phyloP scores from a whole-genome alignment of 2,113 vertebrate species.

The Delphinus delphis region DNA sequence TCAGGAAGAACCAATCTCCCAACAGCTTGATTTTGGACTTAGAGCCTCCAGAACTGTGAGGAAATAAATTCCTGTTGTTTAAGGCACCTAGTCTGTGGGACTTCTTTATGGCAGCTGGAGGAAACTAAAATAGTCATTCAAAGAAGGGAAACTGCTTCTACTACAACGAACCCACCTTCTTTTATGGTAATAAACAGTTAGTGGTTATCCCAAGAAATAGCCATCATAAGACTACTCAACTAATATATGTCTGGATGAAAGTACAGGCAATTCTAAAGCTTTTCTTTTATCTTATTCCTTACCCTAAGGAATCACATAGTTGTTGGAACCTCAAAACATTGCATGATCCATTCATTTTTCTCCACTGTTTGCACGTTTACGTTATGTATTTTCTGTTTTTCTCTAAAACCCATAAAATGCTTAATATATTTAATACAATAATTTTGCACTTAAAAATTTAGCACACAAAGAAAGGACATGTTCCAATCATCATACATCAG shows the following conservation, averaged over 20 bases:
- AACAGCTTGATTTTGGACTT: neutral
- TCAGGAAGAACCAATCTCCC: neutral
- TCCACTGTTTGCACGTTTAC: neutral
- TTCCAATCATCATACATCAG: neutral
- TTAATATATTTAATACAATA: neutral
- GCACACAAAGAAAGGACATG: neutral
- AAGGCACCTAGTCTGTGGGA: neutral
- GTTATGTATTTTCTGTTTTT: neutral
- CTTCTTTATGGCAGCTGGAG: neutral
- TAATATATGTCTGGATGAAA: neutral
- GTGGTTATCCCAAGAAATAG: neutral
- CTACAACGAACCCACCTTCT: neutral
- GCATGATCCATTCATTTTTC: neutral
- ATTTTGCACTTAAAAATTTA: neutral
- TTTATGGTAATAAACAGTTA: neutral
- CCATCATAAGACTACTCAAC: neutral
- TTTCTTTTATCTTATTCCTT: neutral
- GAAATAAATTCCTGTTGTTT: neutral
- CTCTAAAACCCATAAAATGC: neutral
- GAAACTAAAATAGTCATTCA: neutral
- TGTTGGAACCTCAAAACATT: neutral
- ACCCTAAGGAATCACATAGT: neutral
- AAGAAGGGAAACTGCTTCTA: neutral
- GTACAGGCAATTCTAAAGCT: neutral
- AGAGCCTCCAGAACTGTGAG: neutral